These are phyloP conservation scores for Drymonia ruficornis DNA, from an alignment of 2,888 invertebrate species.

Conservation along the genomic window DNA sequence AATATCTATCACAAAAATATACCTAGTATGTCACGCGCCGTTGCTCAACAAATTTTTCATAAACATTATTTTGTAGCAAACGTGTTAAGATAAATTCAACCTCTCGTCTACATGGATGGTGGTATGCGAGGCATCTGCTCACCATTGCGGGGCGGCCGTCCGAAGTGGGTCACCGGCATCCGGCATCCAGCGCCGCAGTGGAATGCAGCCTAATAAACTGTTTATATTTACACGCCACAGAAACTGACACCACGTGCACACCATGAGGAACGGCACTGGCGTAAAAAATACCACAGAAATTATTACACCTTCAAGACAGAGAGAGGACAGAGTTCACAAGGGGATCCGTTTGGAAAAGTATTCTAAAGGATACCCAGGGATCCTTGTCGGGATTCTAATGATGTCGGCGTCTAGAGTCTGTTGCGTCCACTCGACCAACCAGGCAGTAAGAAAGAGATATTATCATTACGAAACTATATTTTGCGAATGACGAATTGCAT, in stretches of 20 bases:
- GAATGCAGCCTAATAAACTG: slow-evolving; percentile 47
- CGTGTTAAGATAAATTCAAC: too few species aligned
- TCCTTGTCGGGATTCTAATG: too few species aligned
- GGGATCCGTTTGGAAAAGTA: too few species aligned
- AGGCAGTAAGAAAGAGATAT: too few species aligned
- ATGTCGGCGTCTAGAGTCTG: too few species aligned
- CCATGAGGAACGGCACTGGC: background rate
- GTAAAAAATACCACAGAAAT: background rate
- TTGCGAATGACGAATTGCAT: too few species aligned
- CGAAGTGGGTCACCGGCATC: slow-evolving; percentile 52
- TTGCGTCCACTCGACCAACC: too few species aligned
- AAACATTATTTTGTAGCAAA: background rate
- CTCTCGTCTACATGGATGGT: slow-evolving; percentile 6
- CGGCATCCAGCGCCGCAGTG: slow-evolving; percentile 31
- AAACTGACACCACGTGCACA: slow-evolving; percentile 13
- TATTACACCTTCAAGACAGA: too few species aligned
- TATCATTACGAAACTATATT: too few species aligned
- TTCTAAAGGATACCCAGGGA: too few species aligned
- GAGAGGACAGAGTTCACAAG: too few species aligned
- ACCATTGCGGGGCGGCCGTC: slow-evolving; percentile 27
- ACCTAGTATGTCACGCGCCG: too few species aligned
- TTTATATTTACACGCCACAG: slow-evolving; percentile 41
- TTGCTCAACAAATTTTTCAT: background rate
- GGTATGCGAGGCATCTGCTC: slow-evolving; percentile 36
- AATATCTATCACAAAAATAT: background rate